These are phyloP conservation scores for Pteruthius melanotis DNA, from an alignment of 2,113 vertebrate species.

Conservation along the genomic window DNA sequence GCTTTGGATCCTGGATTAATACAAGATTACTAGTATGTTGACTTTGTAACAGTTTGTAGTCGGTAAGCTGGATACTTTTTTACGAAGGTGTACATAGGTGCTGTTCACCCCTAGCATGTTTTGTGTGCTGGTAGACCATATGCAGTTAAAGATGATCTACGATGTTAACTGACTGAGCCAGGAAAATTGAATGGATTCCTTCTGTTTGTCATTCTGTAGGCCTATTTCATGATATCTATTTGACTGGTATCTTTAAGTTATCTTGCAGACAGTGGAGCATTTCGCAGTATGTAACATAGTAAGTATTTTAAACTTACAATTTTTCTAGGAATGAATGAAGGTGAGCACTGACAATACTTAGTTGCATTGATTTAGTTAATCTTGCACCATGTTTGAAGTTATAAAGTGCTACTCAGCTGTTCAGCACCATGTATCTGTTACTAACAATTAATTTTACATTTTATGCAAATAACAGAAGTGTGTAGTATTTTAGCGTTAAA, in stretches of 20 bases:
- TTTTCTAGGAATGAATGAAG: background rate
- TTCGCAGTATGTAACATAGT: background rate
- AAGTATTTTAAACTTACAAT: background rate
- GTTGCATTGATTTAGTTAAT: background rate
- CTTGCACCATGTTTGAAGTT: background rate
- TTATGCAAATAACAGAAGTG: background rate
- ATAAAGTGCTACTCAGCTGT: background rate
- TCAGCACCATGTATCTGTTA: background rate
- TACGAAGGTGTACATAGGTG: background rate
- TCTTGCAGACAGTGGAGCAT: background rate
- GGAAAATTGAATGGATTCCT: background rate
- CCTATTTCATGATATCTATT: background rate
- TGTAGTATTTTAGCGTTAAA: background rate
- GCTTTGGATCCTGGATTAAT: background rate
- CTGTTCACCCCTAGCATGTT: background rate
- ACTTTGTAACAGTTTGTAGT: background rate
- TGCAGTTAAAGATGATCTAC: background rate
- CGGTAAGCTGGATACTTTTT: background rate
- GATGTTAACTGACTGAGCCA: background rate
- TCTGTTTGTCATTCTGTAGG: fast-evolving
- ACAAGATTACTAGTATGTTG: background rate
- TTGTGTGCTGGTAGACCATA: background rate
- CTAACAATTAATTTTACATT: background rate
- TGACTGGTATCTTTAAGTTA: background rate
- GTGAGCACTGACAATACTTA: background rate